Evolutionary conservation across 2,113 vertebrate species (phyloP), one percentile per base, ranked within the genome.

Genomic region (Octodon degus): DNA sequence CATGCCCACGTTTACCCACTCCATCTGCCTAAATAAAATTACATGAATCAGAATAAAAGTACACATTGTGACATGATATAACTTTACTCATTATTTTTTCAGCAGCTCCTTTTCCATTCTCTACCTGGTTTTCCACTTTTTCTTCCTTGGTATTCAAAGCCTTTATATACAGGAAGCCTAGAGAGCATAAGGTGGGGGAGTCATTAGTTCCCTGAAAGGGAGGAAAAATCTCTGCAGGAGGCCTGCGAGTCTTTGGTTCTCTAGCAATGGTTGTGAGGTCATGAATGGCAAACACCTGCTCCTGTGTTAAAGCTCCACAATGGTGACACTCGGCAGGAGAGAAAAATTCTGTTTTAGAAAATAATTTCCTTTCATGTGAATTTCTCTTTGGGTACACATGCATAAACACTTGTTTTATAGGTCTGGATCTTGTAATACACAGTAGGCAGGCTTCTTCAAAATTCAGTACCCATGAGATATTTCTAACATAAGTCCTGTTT

Each of bases 11-110:
- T 79, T 96, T 53, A 65, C 22, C 81, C 63, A 90, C 76, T 68
- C 22, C 3, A 81, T 10, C 62, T 88, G 47, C n/a, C 77, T 89
- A 50, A 96, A 96, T 50, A 80, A 92, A 89, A 92, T 87, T 86
- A 91, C 79, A 88, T 79, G 43, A 97, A 14, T 85, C 77, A 68
- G 70, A 90, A 85, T 37, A 65, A 90, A 94, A 97, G 12, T 43
- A 37, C n/a, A 79, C 65, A 68, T 67, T 97, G 68, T 86, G 50
- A 86, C 50, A 76, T 89, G 76, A 86, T 65, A 92, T 84, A 93
- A 87, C n/a, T 92, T 88, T 92, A 86, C 62, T 24, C 7, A 47
- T 94, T 96, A 93, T 95, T 91, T 97, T 85, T 95, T 62, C 37
- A 72, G 22, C 22, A 47, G 32, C 32, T 91, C 55, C n/a, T 90